Evolutionary conservation across 35 echinoderm and acorn worm species (phyloP).

Genomic region (Heliocidaris tuberculata): DNA sequence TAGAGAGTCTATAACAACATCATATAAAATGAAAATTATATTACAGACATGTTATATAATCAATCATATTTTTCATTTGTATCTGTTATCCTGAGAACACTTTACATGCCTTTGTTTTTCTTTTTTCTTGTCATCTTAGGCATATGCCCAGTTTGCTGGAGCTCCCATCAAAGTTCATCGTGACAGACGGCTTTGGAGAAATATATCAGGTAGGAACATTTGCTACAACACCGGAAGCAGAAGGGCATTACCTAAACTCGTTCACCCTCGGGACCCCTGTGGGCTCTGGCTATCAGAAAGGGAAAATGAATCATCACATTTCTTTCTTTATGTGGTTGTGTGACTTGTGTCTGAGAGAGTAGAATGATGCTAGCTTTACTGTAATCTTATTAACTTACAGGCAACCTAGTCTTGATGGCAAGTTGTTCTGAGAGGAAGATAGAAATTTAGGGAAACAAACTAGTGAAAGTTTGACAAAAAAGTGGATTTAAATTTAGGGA

Average conservation of each 20-base stretch:
- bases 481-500: no score
- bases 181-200: conserved; percentile 70
- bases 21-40: background rate
- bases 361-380: background rate
- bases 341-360: background rate
- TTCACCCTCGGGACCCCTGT: no score
- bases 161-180: conserved; percentile 78
- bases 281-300: no score
- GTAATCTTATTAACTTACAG: no score
- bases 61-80: background rate
- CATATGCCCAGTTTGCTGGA: conserved; percentile 88
- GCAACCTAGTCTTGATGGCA: no score
- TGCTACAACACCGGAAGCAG: background rate
- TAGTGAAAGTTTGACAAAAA: no score
- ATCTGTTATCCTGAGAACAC: no score
- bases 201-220: conserved; percentile 63
- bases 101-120: background rate
- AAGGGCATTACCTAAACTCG: no score
- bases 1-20: background rate
- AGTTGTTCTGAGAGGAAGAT: no score
- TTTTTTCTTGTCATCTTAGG: conserved; percentile 58
- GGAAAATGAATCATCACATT: no score
- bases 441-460: no score
- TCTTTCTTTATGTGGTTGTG: background rate
- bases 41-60: background rate